Conservation (phyloP, 2,797 vertebrate species). For the Falco concolor region DNA sequence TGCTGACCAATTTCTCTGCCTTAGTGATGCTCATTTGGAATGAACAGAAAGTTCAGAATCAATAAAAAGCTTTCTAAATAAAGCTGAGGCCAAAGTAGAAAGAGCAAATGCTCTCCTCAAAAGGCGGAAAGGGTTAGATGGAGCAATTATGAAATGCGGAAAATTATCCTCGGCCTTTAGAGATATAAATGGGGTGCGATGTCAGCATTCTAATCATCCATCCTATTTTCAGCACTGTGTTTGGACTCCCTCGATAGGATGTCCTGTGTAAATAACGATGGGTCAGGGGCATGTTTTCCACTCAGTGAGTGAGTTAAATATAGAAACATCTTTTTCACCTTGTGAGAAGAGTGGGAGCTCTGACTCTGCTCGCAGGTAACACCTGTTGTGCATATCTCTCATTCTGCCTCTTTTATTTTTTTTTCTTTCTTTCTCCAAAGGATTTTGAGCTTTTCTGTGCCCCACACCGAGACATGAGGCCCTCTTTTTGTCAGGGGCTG, state of each 20-base stretch:
- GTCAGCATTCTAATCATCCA: not conserved
- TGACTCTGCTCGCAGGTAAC: accelerated
- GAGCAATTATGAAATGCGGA: not conserved
- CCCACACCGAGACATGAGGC: not conserved
- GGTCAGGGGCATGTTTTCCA: not conserved
- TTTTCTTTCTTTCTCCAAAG: not conserved
- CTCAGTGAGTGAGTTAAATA: not conserved
- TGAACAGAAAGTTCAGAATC: not conserved
- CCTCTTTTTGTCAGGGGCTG: not conserved
- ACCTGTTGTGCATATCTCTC: not conserved
- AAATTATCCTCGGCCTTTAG: not conserved
- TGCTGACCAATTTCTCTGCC: not conserved
- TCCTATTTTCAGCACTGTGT: not conserved
- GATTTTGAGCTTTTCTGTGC: not conserved
- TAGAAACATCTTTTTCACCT: not conserved
- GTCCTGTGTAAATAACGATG: not conserved
- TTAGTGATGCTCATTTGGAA: not conserved
- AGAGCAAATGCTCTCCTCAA: not conserved
- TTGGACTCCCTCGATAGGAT: not conserved
- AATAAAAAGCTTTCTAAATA: slow-evolving; percentile 26
- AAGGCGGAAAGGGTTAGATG: not conserved
- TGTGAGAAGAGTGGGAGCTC: not conserved
- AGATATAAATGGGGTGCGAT: not conserved
- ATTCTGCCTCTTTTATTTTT: not conserved
- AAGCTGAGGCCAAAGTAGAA: not conserved